Conservation (phyloP, 1,140 invertebrate genomes). For the Eciton burchellii region DNA sequence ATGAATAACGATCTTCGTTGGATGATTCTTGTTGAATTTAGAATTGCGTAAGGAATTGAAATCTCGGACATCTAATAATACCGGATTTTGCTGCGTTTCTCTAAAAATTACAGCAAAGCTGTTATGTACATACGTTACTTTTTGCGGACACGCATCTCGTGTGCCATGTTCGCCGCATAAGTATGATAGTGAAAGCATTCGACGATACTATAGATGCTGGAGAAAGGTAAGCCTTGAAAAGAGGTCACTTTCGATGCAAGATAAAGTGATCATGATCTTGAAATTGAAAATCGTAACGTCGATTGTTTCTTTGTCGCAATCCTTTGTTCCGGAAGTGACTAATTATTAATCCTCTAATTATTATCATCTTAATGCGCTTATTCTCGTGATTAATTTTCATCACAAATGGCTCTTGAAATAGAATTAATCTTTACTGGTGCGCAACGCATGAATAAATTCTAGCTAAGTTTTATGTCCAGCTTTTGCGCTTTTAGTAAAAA, state of each 20-base stretch:
- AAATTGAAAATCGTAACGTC: slow-evolving; percentile 78
- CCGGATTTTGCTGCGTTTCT: slow-evolving; percentile 90
- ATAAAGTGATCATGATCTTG: slow-evolving; percentile 84
- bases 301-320: neutral
- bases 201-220: slow-evolving; percentile 64
- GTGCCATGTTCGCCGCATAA: slow-evolving; percentile 23
- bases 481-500: too few species aligned
- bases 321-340: neutral
- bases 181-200: slow-evolving; percentile 61
- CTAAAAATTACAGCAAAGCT: slow-evolving; percentile 83
- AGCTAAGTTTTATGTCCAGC: too few species aligned
- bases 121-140: neutral
- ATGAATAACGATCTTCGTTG: slow-evolving; percentile 93
- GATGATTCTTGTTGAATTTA: slow-evolving; percentile 90
- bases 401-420: too few species aligned
- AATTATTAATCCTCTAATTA: too few species aligned
- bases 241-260: slow-evolving; percentile 83
- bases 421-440: too few species aligned
- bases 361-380: too few species aligned
- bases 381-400: too few species aligned
- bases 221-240: slow-evolving; percentile 82
- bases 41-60: slow-evolving; percentile 89
- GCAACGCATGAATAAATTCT: too few species aligned
- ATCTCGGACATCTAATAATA: slow-evolving; percentile 89
- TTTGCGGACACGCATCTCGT: neutral